phyloP scores from a whole-genome alignment of 1,140 invertebrate species.

The Zophobas morio region DNA sequence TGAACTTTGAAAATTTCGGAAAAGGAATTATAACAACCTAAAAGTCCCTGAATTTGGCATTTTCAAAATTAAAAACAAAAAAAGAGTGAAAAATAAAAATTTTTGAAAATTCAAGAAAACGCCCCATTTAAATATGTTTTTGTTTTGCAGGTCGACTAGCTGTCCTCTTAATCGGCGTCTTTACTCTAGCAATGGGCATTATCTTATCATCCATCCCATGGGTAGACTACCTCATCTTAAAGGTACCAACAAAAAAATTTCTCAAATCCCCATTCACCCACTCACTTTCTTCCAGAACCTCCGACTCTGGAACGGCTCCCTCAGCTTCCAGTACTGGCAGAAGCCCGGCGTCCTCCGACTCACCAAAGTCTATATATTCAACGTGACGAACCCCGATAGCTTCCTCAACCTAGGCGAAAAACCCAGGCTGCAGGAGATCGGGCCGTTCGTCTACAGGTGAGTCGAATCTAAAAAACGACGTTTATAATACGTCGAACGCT shows the following conservation, averaged over 20 bases:
- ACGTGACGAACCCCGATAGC: conserved; percentile 87
- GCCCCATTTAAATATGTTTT: conserved; percentile 50
- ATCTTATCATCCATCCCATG: conserved; percentile 87
- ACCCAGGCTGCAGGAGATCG: conserved; percentile 85
- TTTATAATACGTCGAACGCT: too few relatives aligned
- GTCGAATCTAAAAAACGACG: too few relatives aligned
- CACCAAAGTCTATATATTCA: conserved; percentile 93
- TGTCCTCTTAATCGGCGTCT: conserved; percentile 83
- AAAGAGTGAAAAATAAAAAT: too few relatives aligned
- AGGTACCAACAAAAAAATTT: too few relatives aligned
- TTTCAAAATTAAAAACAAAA: too few relatives aligned
- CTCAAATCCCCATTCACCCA: too few relatives aligned
- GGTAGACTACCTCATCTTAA: conserved; percentile 88
- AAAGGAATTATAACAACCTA: too few relatives aligned
- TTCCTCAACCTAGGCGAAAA: conserved; percentile 86
- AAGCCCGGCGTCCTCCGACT: conserved; percentile 90
- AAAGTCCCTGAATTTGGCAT: too few relatives aligned
- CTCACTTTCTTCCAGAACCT: conserved; percentile 79
- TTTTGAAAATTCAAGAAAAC: too few relatives aligned
- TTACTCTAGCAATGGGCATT: conserved; percentile 84
- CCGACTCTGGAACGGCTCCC: conserved; percentile 84
- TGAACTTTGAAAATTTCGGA: too few relatives aligned
- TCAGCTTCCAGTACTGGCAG: conserved; percentile 93
- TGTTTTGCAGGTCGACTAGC: conserved; percentile 82
- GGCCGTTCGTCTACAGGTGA: conserved; percentile 90